These are phyloP conservation scores for Melitaea athalia DNA, from an alignment of 2,888 invertebrate species.

Conservation along the genomic window DNA sequence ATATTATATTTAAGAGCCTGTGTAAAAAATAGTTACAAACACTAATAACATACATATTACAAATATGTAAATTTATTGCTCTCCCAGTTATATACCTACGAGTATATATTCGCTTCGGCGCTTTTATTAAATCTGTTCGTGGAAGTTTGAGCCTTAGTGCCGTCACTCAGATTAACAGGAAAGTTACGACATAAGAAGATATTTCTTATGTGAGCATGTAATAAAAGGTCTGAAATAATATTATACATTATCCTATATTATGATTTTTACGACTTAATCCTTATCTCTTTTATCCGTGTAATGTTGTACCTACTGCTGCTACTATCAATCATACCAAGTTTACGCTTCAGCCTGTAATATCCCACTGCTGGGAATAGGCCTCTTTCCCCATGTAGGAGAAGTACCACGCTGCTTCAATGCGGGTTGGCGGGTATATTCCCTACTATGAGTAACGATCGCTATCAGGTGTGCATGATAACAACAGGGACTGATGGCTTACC, in stretches of 20 bases:
- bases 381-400: too few species aligned
- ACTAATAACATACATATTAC: too few species aligned
- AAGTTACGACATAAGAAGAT: neutral
- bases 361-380: too few species aligned
- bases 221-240: neutral
- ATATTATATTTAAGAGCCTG: too few species aligned
- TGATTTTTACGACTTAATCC: neutral
- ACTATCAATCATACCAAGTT: too few species aligned
- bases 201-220: neutral
- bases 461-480: too few species aligned
- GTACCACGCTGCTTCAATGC: too few species aligned
- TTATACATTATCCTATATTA: neutral
- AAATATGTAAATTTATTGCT: neutral
- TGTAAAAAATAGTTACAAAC: too few species aligned
- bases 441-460: too few species aligned
- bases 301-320: neutral
- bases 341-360: too few species aligned
- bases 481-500: too few species aligned
- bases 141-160: neutral
- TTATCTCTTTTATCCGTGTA: neutral
- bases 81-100: neutral
- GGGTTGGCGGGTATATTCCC: too few species aligned
- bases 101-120: conserved; percentile 5
- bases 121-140: conserved; percentile 6
- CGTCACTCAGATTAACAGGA: conserved; percentile 6